Base-by-base conservation (phyloP, 2,113 vertebrate genomes). In the Cebidichthys violaceus region DNA sequence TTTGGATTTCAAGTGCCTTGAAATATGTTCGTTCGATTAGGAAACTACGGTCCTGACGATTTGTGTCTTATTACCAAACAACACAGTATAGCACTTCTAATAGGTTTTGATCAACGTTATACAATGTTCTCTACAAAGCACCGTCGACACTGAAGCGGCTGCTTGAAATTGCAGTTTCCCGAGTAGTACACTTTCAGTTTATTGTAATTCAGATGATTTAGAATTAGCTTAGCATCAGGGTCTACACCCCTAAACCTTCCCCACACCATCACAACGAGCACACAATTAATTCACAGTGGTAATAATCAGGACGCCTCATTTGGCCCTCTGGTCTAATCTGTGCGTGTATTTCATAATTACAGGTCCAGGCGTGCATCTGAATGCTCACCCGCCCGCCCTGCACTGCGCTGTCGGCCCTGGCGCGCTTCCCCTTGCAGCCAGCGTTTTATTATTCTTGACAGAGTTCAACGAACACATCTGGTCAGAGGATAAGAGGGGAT, bases 391-490 rank as follows among this genome's bases (percentile, higher is more conserved):
- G 24, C 55, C 60, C 9, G 60, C 57, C 81, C 77, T 37, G 71
- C 78, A 7, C 84, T 24, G 71, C 78, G 9, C 84, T 24, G 79
- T 76, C 62, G 60, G 83, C 82, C 79, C 65, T 6, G 2, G 41
- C 10, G 54, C 45, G 50, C 79, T 1, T 68, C 77, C 65, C 88
- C 79, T 75, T 65, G 78, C 81, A 89, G 84, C 84, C 71, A 92
- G 95, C 86, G 92, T 94, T 96, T 96, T 95, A 96, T 96, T 96
- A 96, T 94, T 94, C 86, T 92, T 96, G 96, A 96, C 96, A 96
- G 95, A 95, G 95, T 96, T 97, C 96, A 95, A 84, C 77, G 41
- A 90, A 93, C 95, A 96, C 96, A 97, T 96, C 96, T 97, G 96
- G 94, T 95, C 92, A 64, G 82, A 94, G 82, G 61, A 90, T 92